A percentile compares a stretch with the other conserved stretches of the same genome.
phyloP scores from a whole-genome alignment of 1,140 invertebrate species.

The Hyles euphorbiae region DNA sequence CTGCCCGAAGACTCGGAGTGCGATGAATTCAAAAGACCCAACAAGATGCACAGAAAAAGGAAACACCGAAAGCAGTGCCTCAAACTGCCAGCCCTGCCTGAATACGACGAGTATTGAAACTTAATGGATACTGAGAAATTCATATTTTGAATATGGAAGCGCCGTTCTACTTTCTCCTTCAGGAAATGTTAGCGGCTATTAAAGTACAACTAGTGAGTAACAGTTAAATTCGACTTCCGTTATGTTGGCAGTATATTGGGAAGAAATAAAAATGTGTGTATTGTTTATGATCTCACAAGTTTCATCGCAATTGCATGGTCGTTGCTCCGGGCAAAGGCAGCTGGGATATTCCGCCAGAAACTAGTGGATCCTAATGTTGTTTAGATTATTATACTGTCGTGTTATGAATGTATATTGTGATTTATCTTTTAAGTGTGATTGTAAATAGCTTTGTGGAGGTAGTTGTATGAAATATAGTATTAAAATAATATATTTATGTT shows the following conservation, averaged over 20 bases:
- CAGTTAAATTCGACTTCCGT: neutral
- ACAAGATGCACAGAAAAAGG: conserved; percentile 33
- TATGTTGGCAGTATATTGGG: neutral
- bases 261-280: too few species aligned
- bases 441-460: neutral
- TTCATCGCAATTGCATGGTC: conserved; percentile 1
- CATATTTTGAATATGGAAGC: neutral
- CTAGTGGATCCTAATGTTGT: too few species aligned
- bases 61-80: conserved; percentile 45
- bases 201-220: conserved; percentile 4
- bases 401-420: too few species aligned
- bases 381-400: too few species aligned
- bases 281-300: conserved; percentile 1
- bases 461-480: too few species aligned
- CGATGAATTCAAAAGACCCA: conserved; percentile 42
- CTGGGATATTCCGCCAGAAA: too few species aligned
- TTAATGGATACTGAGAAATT: neutral
- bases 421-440: neutral
- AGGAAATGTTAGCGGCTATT: neutral
- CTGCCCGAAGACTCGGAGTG: conserved; percentile 64
- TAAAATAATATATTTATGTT: too few species aligned
- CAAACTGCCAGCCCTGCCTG: conserved; percentile 46
- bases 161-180: conserved; percentile 1
- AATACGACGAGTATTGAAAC: conserved; percentile 57
- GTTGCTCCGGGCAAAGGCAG: too few species aligned